phyloP scores from a whole-genome alignment of 2,113 vertebrate species.

The Ciconia maguari region DNA sequence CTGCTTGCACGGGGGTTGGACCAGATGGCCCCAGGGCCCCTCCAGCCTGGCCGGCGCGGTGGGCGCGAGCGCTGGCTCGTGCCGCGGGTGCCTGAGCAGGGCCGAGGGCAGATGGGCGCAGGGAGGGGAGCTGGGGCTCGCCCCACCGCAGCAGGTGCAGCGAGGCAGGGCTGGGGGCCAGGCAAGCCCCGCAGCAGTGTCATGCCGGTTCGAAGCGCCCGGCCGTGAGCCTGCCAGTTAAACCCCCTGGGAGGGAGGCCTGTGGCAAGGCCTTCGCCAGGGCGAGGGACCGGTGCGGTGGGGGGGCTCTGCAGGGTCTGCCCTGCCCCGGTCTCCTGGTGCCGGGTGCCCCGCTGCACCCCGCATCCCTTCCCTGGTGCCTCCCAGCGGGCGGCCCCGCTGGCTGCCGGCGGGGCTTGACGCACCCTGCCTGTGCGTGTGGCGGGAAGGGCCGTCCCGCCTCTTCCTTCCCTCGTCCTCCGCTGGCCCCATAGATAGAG shows the following conservation, averaged over 20 bases:
- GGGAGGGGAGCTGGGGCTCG: background rate
- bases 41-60: background rate
- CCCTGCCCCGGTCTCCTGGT: background rate
- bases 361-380: background rate
- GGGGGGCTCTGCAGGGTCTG: background rate
- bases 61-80: background rate
- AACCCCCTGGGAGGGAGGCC: background rate
- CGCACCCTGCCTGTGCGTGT: background rate
- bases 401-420: background rate
- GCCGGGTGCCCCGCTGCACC: background rate
- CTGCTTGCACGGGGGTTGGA: background rate
- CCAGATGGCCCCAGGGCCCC: rapidly evolving
- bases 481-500: background rate
- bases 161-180: background rate
- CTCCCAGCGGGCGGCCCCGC: background rate
- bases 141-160: background rate
- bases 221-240: background rate
- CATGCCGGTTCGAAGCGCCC: rapidly evolving
- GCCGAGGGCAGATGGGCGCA: background rate
- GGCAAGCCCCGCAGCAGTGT: background rate
- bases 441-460: background rate
- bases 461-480: background rate
- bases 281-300: rapidly evolving
- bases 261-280: background rate
- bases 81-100: background rate